Evolutionary conservation across 2,113 vertebrate genomes (phyloP), one percentile per base, ranked within the genome.

Genomic region (Phaethornis superciliosus): DNA sequence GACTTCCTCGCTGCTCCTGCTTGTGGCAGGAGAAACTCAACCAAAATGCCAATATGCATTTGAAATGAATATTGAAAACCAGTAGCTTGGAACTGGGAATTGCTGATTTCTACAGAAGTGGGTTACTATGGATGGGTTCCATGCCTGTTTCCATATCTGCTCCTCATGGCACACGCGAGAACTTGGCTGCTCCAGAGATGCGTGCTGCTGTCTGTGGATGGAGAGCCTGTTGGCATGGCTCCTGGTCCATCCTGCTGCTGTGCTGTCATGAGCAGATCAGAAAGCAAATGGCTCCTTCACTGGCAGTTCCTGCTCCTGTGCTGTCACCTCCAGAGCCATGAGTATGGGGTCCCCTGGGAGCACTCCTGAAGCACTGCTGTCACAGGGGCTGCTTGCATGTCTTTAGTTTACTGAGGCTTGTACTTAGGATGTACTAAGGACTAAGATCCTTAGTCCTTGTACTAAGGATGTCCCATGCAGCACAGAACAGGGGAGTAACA

Each of bases 121-220:
- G 6, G 28, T 78, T 87, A n/a, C 33, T 59, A 13, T 67, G 72
- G 35, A 9, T 90, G 19, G 26, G 10, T 62, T 89, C 27, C 27
- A 18, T 52, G 22, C 13, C 14, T 75, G 7, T 59, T 83, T 81
- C 68, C 59, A 18, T 37, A n/a, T 78, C 20, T 74, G 28, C 10
- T 86, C 35, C 30, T 78, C 56, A 47, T 0, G 3, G 51, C 12
- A 58, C 7, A 3, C 28, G n/a, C 0, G 2, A 78, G 56, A 86
- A 78, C 7, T 42, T n/a, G n/a, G 47, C 15, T 0, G 2, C 22
- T 84, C 62, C 0, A 5, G 75, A 67, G 60, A n/a, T 0, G 0
- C 7, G 33, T 47, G 16, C 32, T 81, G 14, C 37, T 68, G 22
- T 49, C 60, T 63, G 19, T 49, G 28, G 28, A 28, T 26, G 42